Base-by-base conservation (phyloP, 2,113 vertebrate species). In the Siniperca chuatsi region DNA sequence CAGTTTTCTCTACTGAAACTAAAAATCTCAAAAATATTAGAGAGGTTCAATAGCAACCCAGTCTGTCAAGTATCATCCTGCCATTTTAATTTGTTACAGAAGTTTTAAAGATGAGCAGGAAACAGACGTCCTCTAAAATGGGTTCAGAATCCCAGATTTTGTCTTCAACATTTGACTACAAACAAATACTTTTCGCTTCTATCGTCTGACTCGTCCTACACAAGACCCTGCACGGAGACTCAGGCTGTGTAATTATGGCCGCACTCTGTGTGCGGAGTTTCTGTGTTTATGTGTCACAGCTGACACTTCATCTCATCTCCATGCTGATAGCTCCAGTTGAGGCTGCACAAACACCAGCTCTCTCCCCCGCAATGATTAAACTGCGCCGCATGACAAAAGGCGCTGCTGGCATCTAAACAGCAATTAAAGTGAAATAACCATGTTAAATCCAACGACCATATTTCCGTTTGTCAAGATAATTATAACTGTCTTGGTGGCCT, bases 391-490 rank as follows among this genome's bases (percentile, higher is more conserved):
- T 62, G 78, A 87, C 75, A 86, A 78, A 75, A 83, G 62, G 64
- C 10, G 48, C 82, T 74, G 54, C 66, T 77, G 89, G 86, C 73
- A 74, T 71, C 77, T 69, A 87, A 79, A 89, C 79, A 61, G 78
- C 89, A 87, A 88, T 93, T 85, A 79, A 64, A 78, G 83, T 29
- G 71, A 74, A 91, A 89, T 75, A 78, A 75, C 65, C 72, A 23
- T 68, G 83, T 87, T 79, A 85, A 85, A 90, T 87, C 66, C 62
- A 81, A 62, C 58, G n/a, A 76, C 86, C 72, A 62, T 82, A 85
- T 79, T 89, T 85, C 79, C 46, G 48, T 84, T 92, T 80, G 79
- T 89, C 82, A 48, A 33, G 72, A 85, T 92, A 88, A 89, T 92
- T 81, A 83, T 78, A 55, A 44, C 60, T 57, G 60, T 79, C 33